Evolutionary conservation across 2,113 vertebrate species (phyloP), one percentile per base, ranked within the genome.

Genomic region (Xenopus tropicalis): DNA sequence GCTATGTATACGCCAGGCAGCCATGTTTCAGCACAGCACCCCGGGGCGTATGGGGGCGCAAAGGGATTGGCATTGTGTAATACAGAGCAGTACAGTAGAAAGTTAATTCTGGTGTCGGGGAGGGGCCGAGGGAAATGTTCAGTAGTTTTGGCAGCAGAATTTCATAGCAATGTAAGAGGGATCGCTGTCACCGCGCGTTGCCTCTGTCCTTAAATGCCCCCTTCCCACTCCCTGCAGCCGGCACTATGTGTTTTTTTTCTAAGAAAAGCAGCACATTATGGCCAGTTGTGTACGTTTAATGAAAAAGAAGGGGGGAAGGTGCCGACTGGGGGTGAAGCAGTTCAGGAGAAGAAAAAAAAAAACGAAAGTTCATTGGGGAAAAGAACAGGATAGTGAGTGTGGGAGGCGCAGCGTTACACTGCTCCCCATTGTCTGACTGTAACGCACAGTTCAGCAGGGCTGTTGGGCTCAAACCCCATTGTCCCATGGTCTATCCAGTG

Each of bases 161-260:
- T 74, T 74, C 66, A 56, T n/a, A 61, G 56, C 52, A 61, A 67
- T 67, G 52, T 66, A 74, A 66, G 64, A 74, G 10, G 63, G 72
- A 56, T 68, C 61, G 56, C 72, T 74, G 72, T 74, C 65, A 51
- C 65, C 58, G 54, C 61, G 52, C 61, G 56, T 52, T 21, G 70
- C 48, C 58, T 63, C 51, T 74, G 72, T 74, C 72, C 72, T 74
- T 61, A 74, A 37, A 74, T 74, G 54, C 72, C 65, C 72, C 57
- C 20, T 19, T n/a, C n/a, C 65, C 56, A 65, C 72, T 61, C 72
- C 72, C 72, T 23, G 44, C 56, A 74, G 72, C 72, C 56, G 68
- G 37, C 43, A 11, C 22, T 69, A 44, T 74, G 72, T 74, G n/a
- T n/a, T n/a, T n/a, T n/a, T n/a, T 74, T 74, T 74, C 65, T 74